Base-by-base conservation (phyloP, 1,140 invertebrate genomes). In the Mamestra configurata region DNA sequence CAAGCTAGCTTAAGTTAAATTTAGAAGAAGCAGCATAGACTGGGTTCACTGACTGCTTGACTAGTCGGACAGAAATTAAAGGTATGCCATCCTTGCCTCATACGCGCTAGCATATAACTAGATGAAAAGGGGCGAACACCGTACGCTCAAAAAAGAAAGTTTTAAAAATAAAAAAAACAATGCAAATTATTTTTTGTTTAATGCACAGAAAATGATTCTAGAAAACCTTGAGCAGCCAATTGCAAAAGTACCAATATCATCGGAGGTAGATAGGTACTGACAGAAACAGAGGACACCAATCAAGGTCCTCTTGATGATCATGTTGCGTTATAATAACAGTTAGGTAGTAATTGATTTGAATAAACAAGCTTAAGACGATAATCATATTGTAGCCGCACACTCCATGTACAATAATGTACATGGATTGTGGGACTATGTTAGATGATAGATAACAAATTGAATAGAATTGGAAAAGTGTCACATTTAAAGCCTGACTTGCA, bases 201-300 rank as follows among this genome's bases (percentile, higher is more conserved):
- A 18, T 35, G 27, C 6, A 61, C 4, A 61, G 59, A 59, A 59
- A 59, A 59, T 59, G 24, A 43, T 18, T 55, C 51, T 73, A 51
- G 51, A 75, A 71, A 75, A 27, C 71, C 71, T 75, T 75, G 71
- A 75, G 24, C n/a, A 22, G 15, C 27, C 53, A 31, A 37, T 75
- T 75, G 72, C 72, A 59, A 75, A 75, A 75, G 31, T 24, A 22
- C 35, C 11, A 40, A 18, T 35, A 37, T 27, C 57, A 40, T 64
- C 4, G 7, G 35, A 40, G 59, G 20, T 27, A 15, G 5, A 7
- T 24, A 61, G 15, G 31, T n/a, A 18, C 46, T 18, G 46, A 51
- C 51, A 53, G 6, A 18, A 20, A 20, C 35, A 27, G 66, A 49
- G 66, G 37, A 22, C 43, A 55, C 22, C 46, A n/a, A 18, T 43